A percentile compares a stretch with the other conserved stretches of the same genome.
Conservation (phyloP, 2,888 invertebrate species). For the Sphaerophoria rueppellii region DNA sequence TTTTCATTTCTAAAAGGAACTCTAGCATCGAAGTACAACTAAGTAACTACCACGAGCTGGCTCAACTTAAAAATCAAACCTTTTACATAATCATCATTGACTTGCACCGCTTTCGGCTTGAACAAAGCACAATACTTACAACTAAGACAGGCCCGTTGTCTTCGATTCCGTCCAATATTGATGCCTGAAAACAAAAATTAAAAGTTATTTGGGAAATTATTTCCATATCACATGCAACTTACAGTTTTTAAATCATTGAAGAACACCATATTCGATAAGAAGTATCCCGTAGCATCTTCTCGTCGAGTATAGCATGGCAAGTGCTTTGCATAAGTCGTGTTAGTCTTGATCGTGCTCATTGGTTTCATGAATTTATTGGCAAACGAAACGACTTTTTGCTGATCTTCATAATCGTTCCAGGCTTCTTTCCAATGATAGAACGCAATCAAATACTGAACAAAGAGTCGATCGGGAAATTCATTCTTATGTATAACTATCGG, state of each 20-base stretch:
- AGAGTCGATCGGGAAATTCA: conserved; percentile 56
- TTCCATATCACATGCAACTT: conserved; percentile 15
- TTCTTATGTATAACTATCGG: conserved; percentile 18
- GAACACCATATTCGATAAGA: conserved; percentile 53
- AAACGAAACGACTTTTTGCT: conserved; percentile 32
- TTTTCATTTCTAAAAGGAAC: conserved; percentile 61
- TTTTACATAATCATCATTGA: conserved; percentile 66
- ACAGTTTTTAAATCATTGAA: conserved; percentile 57
- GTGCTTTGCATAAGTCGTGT: conserved; percentile 34
- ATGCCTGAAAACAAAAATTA: neutral
- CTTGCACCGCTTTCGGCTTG: neutral
- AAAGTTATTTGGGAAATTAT: neutral
- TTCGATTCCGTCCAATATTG: conserved; percentile 37
- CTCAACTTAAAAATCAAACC: conserved; percentile 66
- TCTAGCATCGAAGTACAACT: conserved; percentile 38
- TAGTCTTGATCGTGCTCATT: conserved; percentile 31
- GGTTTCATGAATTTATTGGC: conserved; percentile 63
- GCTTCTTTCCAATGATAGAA: conserved; percentile 65
- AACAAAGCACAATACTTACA: conserved; percentile 40
- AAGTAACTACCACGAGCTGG: conserved; percentile 26
- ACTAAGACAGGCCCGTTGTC: conserved; percentile 22
- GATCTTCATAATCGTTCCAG: conserved; percentile 22
- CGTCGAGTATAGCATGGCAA: conserved; percentile 47
- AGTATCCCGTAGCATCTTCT: conserved; percentile 54
- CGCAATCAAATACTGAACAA: conserved; percentile 56